Evolutionary conservation across 2,113 vertebrate species (phyloP), one percentile per base, ranked within the genome.

Genomic region (Tichodroma muraria): DNA sequence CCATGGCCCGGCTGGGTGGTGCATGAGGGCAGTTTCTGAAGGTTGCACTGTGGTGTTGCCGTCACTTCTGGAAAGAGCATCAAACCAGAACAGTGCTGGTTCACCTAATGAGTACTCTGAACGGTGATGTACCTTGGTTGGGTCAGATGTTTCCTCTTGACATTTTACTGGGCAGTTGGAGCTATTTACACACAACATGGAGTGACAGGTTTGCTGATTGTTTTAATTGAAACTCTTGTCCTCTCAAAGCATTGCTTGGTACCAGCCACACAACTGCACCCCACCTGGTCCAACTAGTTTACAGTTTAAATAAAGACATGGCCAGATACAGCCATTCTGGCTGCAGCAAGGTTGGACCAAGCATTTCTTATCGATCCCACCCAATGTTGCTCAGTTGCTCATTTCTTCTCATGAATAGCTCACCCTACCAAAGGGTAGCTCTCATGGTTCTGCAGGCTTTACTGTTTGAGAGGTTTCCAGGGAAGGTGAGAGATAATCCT

Each of bases 41-140:
- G 27, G 12, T 9, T 56, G 54, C 28, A 7, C 31, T 0, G 0
- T 19, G 28, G 16, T 8, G 1, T 8, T 57, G 33, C 10, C 54
- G 40, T 40, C 3, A 3, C 25, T 80, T 37, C 40, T 50, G 47
- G 13, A 70, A 49, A 54, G 50, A 54, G 3, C 42, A 30, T 35
- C 59, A 73, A 35, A 40, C 25, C 68, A 65, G 68, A 57, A 13
- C 11, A 18, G 27, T 31, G 11, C 63, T 44, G 66, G 30, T 10
- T 72, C 18, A 77, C 10, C 31, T 80, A 16, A 24, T 0, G 3
- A 64, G 44, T 5, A 2, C 53, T 47, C 12, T 1, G 3, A 47
- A 3, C 13, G 31, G 8, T 12, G 25, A 38, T 5, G 17, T 25
- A 3, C 42, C 8, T 73, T 45, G 37, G 22, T 49, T 56, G 61